Conservation (phyloP, 1,140 invertebrate genomes). For the Tetragonula clypearis region DNA sequence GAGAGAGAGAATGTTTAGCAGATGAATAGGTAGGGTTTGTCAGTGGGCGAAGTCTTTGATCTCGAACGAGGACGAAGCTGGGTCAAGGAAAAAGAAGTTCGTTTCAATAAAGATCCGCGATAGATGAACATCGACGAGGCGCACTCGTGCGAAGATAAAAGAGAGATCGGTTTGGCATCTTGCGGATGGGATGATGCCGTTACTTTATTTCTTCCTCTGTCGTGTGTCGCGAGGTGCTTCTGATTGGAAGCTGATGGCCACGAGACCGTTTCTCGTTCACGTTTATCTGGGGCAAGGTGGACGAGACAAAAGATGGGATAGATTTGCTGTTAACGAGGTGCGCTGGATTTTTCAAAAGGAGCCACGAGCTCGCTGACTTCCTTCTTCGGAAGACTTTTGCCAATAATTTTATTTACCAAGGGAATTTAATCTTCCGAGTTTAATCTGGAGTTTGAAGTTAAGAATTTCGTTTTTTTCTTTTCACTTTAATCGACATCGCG, state of each 20-base stretch:
- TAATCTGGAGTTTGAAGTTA: no score
- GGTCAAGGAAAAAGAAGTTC: constrained; percentile 26
- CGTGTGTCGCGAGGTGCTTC: not conserved
- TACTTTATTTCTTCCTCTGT: constrained; percentile 8
- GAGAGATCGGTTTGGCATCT: not conserved
- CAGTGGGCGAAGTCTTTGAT: constrained; percentile 27
- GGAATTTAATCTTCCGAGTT: no score
- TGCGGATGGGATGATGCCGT: constrained; percentile 1
- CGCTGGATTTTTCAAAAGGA: not conserved
- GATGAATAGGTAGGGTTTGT: not conserved
- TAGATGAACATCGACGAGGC: constrained; percentile 22
- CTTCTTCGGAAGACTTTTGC: no score
- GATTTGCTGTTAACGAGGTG: not conserved
- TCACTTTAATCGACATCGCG: no score
- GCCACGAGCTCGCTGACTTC: not conserved
- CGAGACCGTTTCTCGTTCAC: not conserved
- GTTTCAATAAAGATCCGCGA: constrained; percentile 1
- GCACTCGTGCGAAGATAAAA: constrained; percentile 21
- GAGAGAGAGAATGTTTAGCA: constrained; percentile 4
- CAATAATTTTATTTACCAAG: no score
- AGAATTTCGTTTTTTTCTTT: no score
- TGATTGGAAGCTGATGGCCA: constrained; percentile 10
- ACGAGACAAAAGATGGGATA: not conserved
- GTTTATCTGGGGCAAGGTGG: no score
- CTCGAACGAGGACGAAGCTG: constrained; percentile 22